Evolutionary conservation across 2,797 vertebrate genomes (phyloP), one percentile per base, ranked within the genome.

Genomic region (Botia kubotai): DNA sequence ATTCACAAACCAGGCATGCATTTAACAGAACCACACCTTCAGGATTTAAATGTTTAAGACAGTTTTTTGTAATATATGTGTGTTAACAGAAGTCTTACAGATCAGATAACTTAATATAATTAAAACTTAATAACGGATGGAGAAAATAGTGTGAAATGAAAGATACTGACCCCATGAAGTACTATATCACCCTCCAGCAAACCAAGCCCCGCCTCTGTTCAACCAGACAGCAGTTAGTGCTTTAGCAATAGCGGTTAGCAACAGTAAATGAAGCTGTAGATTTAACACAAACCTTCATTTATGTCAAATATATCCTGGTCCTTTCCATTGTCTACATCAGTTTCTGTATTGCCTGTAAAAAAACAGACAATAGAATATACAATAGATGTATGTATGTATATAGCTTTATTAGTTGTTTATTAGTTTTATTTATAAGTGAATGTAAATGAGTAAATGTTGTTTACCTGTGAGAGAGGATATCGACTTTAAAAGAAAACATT

Each of bases 181-280:
- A 72, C 88, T 67, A 98, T 96, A 83, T 97, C 96, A 81, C 96
- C 97, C 77, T 98, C 96, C 86, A 95, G 89, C 87, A 97, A 91
- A 71, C 96, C 86, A 82, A 97, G 88, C n/a, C 93, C 93, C 82
- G 95, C 90, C 81, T 81, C 96, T 96, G 85, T 69, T 87, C 87
- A 57, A 78, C 12, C 66, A 70, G 77, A 78, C 29, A 8, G 4
- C 21, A 23, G 33, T 69, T 67, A 74, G 13, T 29, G 1, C 21
- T 48, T 26, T 70, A 13, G 17, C 4, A 67, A 26, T 6, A 53
- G 23, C 12, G 2, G 2, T 2, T 4, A 1, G n/a, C n/a, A n/a
- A n/a, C n/a, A n/a, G 8, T n/a, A 1, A 69, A 0, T 50, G 12
- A 46, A 14, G 7, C 4, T 1, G 50, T 14, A 21, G n/a, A 83